Percentiles rank a stretch among this genome's conserved stretches.
Conservation (phyloP, 1,140 invertebrate genomes). For the Drosophila yakuba region DNA sequence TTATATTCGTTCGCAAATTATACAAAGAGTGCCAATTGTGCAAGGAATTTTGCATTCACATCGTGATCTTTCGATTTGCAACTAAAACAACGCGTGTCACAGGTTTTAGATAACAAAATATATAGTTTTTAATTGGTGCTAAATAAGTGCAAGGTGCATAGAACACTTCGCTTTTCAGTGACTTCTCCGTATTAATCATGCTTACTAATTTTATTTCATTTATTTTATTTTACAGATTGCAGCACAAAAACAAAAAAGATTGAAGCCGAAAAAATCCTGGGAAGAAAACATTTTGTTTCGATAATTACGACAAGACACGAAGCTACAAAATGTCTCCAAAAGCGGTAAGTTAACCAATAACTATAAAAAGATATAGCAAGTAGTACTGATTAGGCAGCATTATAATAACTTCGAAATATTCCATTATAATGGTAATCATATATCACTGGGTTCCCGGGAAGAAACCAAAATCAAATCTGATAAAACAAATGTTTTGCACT, state of each 20-base stretch:
- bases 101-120: neutral
- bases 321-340: slow-evolving; percentile 79
- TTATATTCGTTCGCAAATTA: slow-evolving; percentile 24
- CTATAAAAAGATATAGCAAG: neutral
- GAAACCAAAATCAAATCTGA: neutral
- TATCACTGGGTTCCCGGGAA: neutral
- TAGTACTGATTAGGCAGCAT: neutral
- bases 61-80: slow-evolving; percentile 61
- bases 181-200: neutral
- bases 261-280: slow-evolving; percentile 33
- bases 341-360: slow-evolving; percentile 63
- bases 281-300: slow-evolving; percentile 25
- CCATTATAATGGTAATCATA: slow-evolving; percentile 5
- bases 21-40: slow-evolving; percentile 30
- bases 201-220: too few species aligned
- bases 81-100: slow-evolving; percentile 2
- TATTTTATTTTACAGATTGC: slow-evolving; percentile 19
- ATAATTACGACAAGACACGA: slow-evolving; percentile 54
- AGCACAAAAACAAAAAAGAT: slow-evolving; percentile 36
- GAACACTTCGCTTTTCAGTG: too few species aligned
- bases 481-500: neutral
- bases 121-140: too few species aligned
- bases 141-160: too few species aligned
- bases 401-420: slow-evolving; percentile 5
- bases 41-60: slow-evolving; percentile 12